These are phyloP conservation scores for Macroglossus sobrinus DNA, from an alignment of 2,113 vertebrate genomes.

Conservation along the genomic window DNA sequence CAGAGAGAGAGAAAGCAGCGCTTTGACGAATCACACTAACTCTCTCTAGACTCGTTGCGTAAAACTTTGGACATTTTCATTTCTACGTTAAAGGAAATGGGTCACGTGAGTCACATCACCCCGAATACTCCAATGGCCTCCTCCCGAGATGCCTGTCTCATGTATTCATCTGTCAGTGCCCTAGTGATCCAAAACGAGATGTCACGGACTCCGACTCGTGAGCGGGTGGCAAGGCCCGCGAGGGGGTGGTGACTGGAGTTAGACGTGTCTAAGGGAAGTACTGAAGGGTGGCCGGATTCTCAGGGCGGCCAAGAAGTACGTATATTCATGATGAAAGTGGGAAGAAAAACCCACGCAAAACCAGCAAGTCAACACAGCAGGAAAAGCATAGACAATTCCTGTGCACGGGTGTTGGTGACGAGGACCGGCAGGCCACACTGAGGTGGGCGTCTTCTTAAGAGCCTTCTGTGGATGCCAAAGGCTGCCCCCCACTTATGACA, in stretches of 20 bases:
- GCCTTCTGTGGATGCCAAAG: neutral
- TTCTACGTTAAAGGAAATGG: neutral
- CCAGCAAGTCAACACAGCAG: neutral
- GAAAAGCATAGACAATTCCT: neutral
- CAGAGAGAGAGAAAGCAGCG: conserved; percentile 35
- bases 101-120: neutral
- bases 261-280: neutral
- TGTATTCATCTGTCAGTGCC: neutral
- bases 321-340: neutral
- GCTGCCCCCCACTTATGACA: neutral
- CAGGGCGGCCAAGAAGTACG: neutral
- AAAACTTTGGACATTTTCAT: neutral
- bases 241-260: too few species aligned
- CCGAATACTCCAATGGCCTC: neutral
- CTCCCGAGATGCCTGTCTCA: neutral
- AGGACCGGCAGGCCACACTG: neutral
- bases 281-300: neutral
- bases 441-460: neutral
- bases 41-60: neutral
- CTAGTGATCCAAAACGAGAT: neutral
- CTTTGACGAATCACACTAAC: neutral
- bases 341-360: neutral
- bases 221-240: neutral
- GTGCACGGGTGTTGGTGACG: neutral
- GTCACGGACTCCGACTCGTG: neutral